Evolutionary conservation across 2,888 invertebrate genomes (phyloP), one percentile per base, ranked within the genome.

Genomic region (Zootermopsis nevadensis): DNA sequence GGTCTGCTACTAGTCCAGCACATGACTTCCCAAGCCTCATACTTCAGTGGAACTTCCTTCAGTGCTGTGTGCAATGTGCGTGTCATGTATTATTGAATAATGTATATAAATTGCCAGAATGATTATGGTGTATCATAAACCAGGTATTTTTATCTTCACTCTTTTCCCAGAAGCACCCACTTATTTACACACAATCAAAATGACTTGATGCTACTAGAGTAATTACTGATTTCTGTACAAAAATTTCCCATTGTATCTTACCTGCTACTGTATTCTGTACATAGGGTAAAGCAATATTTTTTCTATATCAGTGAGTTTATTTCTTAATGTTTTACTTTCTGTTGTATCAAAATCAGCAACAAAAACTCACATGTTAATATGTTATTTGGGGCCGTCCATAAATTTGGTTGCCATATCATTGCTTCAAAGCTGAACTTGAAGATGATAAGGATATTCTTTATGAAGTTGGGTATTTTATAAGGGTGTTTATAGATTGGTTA

Each of bases 321-420:
- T 48, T 69, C 69, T 31, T n/a, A 4, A 10, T n/a, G n/a, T 38
- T 74, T 69, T 38, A 35, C n/a, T 38, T 69, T 74, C n/a, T 74
- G 10, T 60, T 27, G 15, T 27, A 60, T 27, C 60, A 35, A n/a
- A 33, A 38, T 74, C 74, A 7, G n/a, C 38, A 74, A 42, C 33
- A 10, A 74, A n/a, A 60, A 74, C 74, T 74, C 74, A 2, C n/a
- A n/a, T 74, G 74, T 3, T 42, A 42, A 33, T 69, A 33, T 66
- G 27, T 69, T 69, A 69, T 74, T 74, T n/a, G 74, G 74, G 74
- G 74, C 74, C 74, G 74, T 74, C 74, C 74, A 74, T 74, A 74
- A 74, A 74, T 74, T 74, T n/a, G 42, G 38, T 35, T 69, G 31
- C 69, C 33, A 69, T 69, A 67, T 67, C 67, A 31, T 31, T 15